These are phyloP conservation scores for Siniperca scherzeri DNA, from an alignment of 2,797 vertebrate species.

Conservation along the genomic window DNA sequence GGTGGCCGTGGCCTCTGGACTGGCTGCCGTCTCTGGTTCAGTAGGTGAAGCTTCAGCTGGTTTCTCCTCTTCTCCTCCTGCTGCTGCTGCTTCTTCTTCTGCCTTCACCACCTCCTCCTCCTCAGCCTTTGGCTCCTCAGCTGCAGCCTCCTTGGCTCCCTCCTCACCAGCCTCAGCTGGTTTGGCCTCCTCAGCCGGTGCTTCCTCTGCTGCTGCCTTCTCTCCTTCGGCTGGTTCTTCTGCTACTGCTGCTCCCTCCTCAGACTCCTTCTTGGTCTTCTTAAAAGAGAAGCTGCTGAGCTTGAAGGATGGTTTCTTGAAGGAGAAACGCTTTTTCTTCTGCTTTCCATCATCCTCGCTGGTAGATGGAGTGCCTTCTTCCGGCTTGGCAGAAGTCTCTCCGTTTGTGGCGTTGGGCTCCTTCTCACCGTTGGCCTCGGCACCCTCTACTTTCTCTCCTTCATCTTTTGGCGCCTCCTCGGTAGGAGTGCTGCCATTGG, in stretches of 20 bases:
- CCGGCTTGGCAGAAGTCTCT: constrained; percentile 88
- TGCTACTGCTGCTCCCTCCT: constrained; percentile 84
- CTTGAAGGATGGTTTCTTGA: constrained; percentile 99
- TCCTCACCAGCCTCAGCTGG: constrained; percentile 77
- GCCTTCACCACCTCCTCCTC: constrained; percentile 73
- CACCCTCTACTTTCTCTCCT: constrained; percentile 84
- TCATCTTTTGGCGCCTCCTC: constrained; percentile 84
- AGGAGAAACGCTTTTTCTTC: constrained; percentile 99
- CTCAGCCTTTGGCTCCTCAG: constrained; percentile 78
- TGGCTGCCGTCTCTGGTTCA: constrained; percentile 89
- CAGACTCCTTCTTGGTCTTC: constrained; percentile 96
- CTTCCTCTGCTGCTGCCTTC: constrained; percentile 69
- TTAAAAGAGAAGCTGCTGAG: constrained; percentile 97
- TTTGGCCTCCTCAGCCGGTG: constrained; percentile 81
- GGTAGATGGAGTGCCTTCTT: constrained; percentile 88
- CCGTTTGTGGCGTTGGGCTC: constrained; percentile 89
- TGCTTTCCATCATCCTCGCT: constrained; percentile 94
- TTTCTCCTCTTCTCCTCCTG: constrained; percentile 75
- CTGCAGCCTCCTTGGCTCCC: constrained; percentile 80
- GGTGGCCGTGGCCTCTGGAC: constrained; percentile 86
- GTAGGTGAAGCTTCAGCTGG: constrained; percentile 87
- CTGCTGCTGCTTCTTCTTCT: constrained; percentile 44
- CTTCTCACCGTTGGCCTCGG: constrained; percentile 83
- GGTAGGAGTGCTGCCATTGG: constrained; percentile 83
- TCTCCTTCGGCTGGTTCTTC: constrained; percentile 79